Conservation (phyloP, 2,797 vertebrate species). For the Babyrousa celebensis region DNA sequence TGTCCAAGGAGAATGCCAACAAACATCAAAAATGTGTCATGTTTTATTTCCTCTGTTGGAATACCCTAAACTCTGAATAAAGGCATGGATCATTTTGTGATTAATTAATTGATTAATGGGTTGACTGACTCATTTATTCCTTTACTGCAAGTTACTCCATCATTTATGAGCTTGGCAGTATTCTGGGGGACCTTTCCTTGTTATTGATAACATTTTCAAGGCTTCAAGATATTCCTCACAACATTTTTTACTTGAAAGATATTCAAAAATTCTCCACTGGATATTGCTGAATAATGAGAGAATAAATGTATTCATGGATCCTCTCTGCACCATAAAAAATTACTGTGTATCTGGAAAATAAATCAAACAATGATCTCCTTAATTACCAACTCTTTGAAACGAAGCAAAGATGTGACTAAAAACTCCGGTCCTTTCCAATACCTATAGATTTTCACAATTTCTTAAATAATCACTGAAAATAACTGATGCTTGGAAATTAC, state of each 20-base stretch:
- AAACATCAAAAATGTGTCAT: not conserved
- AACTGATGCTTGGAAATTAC: slow-evolving; percentile 3
- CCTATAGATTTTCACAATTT: not conserved
- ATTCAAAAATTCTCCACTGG: not conserved
- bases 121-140: not conserved
- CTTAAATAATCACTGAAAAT: not conserved
- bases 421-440: not conserved
- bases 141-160: not conserved
- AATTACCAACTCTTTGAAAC: not conserved
- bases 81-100: not conserved
- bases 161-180: not conserved
- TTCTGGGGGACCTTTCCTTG: not conserved
- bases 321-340: not conserved
- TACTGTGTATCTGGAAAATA: not conserved
- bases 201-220: not conserved
- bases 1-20: slow-evolving; percentile 23
- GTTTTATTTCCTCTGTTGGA: not conserved
- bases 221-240: not conserved
- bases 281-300: not conserved
- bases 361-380: not conserved
- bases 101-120: slow-evolving; percentile 8
- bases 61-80: not conserved
- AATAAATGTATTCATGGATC: not conserved
- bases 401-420: not conserved
- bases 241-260: not conserved